Conservation (phyloP, 2,888 invertebrate genomes). For the Drosophila hawaiiensis region DNA sequence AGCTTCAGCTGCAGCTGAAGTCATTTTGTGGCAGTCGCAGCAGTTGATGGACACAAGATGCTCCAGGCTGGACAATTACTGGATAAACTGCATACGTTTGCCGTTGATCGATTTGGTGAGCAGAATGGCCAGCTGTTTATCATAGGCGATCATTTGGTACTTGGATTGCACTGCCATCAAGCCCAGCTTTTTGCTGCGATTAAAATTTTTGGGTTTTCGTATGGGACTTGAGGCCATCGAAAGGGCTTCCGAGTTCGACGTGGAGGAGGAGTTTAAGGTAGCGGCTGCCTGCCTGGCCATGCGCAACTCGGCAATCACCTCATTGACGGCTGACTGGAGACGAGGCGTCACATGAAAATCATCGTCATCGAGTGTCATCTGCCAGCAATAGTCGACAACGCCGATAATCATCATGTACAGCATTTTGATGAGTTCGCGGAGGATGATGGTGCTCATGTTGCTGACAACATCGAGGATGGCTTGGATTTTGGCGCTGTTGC, state of each 20-base stretch:
- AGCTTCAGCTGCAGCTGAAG: neutral
- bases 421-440: conserved; percentile 36
- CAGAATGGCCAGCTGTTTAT: conserved; percentile 10
- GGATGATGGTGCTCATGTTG: neutral
- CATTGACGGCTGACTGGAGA: conserved; percentile 44
- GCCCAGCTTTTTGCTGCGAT: neutral
- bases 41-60: conserved; percentile 20
- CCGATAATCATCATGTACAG: conserved; percentile 23
- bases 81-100: conserved; percentile 18
- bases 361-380: conserved; percentile 20
- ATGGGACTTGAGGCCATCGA: neutral
- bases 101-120: conserved; percentile 25
- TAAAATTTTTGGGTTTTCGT: neutral
- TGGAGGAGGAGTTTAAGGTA: neutral
- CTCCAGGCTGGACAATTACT: conserved; percentile 4
- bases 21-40: neutral
- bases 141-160: neutral
- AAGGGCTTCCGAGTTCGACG: neutral
- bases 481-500: conserved; percentile 89
- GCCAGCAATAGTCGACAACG: conserved; percentile 43
- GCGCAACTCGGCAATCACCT: conserved; percentile 42
- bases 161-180: neutral
- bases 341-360: conserved; percentile 37
- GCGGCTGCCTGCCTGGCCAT: conserved; percentile 22
- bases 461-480: conserved; percentile 1